A percentile compares a stretch with the other conserved stretches of the same genome.
Conservation (phyloP, 2,888 invertebrate genomes). For the Patella pellucida region DNA sequence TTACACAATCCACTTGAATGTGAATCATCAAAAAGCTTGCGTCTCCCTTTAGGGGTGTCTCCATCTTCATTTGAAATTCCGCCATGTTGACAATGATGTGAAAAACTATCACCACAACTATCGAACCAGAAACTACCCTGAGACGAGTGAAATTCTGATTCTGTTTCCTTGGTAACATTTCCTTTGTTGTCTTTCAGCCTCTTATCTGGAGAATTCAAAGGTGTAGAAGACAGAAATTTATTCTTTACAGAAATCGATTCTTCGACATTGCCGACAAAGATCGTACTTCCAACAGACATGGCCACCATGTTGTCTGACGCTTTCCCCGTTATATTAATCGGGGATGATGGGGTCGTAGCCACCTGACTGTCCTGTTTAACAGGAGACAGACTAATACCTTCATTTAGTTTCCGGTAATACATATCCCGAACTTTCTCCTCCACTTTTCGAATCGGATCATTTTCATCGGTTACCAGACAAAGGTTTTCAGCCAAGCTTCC, state of each 20-base stretch:
- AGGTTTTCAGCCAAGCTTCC: constrained; percentile 37
- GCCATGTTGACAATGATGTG: constrained; percentile 15
- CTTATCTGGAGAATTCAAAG: background rate
- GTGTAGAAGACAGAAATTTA: background rate
- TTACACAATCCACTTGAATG: constrained; percentile 6
- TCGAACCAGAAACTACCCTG: constrained; percentile 23
- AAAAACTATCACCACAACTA: constrained; percentile 23
- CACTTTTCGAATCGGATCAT: constrained; percentile 23
- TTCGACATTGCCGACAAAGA: background rate
- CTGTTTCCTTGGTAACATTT: background rate
- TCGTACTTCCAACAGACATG: constrained; percentile 13
- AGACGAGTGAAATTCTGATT: constrained; percentile 8
- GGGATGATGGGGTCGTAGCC: background rate
- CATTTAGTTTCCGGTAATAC: constrained; percentile 22
- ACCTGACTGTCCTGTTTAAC: background rate
- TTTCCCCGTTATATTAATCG: background rate
- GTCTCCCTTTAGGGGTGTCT: background rate
- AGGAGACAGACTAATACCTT: background rate
- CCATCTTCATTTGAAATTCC: background rate
- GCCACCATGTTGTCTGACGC: background rate
- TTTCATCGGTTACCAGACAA: constrained; percentile 9
- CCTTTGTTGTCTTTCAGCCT: background rate
- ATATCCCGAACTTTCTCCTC: constrained; percentile 27
- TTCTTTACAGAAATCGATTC: background rate
- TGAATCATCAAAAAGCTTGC: constrained; percentile 6